Evolutionary conservation across 2,797 vertebrate genomes (phyloP), one percentile per base, ranked within the genome.

Genomic region (Cryptoprocta ferox): DNA sequence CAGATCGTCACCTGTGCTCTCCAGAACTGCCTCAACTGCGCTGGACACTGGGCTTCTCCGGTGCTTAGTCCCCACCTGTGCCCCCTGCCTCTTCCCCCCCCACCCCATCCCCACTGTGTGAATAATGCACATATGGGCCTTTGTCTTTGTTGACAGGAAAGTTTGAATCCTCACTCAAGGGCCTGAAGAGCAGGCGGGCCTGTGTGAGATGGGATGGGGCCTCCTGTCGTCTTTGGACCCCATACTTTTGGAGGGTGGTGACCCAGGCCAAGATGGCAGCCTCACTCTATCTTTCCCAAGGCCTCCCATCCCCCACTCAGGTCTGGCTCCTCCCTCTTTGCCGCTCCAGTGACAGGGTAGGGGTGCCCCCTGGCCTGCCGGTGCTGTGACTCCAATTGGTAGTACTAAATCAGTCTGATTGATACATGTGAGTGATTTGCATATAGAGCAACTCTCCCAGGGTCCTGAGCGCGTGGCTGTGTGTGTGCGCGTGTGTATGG

Each of bases 401-500:
- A 6, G 6, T 53, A n/a, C 35, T 35, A 24, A 53, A 19, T 68
- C n/a, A 13, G 85, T 35, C 61, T 82, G 35, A 39, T 48, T 26
- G 61, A 42, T 50, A 28, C 35, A 6, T 16, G 28, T 19, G 48
- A 5, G 48, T 70, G 73, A 89, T 50, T 45, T 50, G 3, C 24
- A 2, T n/a, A 18, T 12, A 56, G 53, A 89, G 75, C 53, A 9
- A 0, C 66, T 14, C 30, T 96, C 71, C 53, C 61, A 7, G 61
- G 30, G 83, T 37, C 50, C 73, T 50, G 26, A 59, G 59, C 2
- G 1, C 5, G 2, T 30, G 75, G 48, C 18, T 1, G 5, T 53
- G 56, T 7, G 14, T 45, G 75, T 0, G 32, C 4, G 0, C 5
- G 3, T n/a, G 4, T 15, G 2, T 13, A 21, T 13, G 9, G 13